Evolutionary conservation across 2,113 vertebrate genomes (phyloP).

Genomic region (Pituophis catenifer): DNA sequence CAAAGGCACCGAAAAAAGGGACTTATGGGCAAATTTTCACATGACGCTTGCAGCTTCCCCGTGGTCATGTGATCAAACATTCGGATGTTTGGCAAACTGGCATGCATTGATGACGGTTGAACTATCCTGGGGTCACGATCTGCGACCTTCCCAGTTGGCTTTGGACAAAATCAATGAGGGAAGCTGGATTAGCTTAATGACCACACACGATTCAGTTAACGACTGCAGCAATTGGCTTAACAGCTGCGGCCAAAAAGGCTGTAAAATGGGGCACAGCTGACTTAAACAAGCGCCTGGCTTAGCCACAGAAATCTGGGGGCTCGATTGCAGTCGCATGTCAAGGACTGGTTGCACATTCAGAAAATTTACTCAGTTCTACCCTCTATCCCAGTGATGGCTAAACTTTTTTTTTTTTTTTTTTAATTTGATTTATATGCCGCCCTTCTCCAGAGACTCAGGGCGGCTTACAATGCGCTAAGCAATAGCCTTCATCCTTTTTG

Average conservation of each 20-base stretch:
- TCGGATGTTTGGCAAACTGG: neutral
- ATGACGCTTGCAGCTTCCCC: neutral
- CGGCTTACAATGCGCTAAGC: too few relatives aligned
- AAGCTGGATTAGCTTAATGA: neutral
- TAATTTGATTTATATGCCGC: too few relatives aligned
- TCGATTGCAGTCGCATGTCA: neutral
- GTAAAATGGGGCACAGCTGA: neutral
- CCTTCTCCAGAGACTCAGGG: too few relatives aligned
- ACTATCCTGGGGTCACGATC: neutral
- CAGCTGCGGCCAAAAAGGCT: neutral
- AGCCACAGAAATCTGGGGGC: neutral
- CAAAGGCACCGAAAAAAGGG: neutral
- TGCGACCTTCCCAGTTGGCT: neutral
- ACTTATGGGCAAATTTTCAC: neutral
- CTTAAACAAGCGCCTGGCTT: neutral
- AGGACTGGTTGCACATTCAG: neutral
- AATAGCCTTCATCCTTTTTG: too few relatives aligned
- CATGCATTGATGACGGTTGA: neutral
- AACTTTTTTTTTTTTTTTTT: too few relatives aligned
- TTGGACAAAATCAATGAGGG: neutral
- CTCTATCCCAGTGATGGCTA: neutral
- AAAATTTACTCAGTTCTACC: neutral
- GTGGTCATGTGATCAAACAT: neutral
- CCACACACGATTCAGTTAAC: neutral
- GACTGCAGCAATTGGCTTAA: neutral